These are phyloP conservation scores for Heterotilapia buettikoferi DNA, from an alignment of 2,113 vertebrate species.

Conservation along the genomic window DNA sequence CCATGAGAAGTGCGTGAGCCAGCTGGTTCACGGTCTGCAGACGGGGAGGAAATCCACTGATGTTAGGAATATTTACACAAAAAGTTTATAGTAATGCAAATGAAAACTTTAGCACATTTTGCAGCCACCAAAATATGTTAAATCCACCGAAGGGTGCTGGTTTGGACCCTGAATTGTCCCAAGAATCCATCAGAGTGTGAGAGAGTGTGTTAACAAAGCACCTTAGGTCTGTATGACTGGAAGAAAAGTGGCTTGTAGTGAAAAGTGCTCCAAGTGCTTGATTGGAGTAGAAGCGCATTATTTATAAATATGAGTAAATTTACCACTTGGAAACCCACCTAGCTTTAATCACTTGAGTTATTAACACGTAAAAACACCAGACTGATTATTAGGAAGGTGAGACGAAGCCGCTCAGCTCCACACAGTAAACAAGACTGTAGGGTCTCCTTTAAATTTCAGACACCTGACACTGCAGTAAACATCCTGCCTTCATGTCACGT, in stretches of 20 bases:
- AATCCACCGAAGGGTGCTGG: background rate
- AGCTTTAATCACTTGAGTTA: background rate
- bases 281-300: background rate
- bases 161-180: background rate
- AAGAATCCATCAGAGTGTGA: background rate
- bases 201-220: background rate
- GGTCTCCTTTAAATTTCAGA: background rate
- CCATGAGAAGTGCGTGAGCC: slow-evolving; percentile 96
- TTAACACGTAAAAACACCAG: background rate
- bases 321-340: background rate
- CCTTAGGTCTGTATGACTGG: background rate
- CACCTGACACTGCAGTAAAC: slow-evolving; percentile 3
- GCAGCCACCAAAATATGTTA: background rate
- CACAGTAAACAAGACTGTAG: background rate
- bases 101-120: background rate
- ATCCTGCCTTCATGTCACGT: background rate
- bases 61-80: background rate
- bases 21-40: slow-evolving; percentile 94
- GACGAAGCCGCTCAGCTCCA: background rate
- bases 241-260: background rate
- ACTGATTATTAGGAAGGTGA: background rate
- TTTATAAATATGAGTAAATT: background rate
- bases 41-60: background rate
- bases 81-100: background rate
- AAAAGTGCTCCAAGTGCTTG: background rate